phyloP scores from a whole-genome alignment of 2,888 invertebrate genomes.

The Muschampia plurimacula region DNA sequence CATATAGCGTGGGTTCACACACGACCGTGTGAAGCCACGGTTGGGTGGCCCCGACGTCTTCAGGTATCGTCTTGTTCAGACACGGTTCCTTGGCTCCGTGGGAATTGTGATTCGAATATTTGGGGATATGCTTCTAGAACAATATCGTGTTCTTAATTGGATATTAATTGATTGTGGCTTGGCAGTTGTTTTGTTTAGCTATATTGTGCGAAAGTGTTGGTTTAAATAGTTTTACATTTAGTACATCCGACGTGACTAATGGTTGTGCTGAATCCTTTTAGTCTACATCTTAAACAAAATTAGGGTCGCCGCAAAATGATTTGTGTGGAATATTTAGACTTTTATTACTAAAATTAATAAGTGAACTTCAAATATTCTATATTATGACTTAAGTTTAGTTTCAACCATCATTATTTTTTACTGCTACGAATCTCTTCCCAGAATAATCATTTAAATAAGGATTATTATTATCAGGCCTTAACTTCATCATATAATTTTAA shows the following conservation, averaged over 20 bases:
- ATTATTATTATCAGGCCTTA: no score
- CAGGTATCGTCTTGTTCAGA: constrained; percentile 57
- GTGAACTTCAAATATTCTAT: no score
- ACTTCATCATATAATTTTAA: no score
- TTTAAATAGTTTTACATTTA: neutral
- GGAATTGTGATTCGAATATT: constrained; percentile 44
- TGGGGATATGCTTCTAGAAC: constrained; percentile 33
- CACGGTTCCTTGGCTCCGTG: constrained; percentile 55
- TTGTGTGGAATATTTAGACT: neutral
- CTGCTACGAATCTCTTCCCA: no score
- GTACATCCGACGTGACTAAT: neutral
- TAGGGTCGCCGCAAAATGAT: neutral
- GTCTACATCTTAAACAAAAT: neutral
- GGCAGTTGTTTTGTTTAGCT: neutral
- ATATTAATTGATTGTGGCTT: constrained; percentile 32
- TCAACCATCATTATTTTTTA: no score
- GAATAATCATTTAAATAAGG: no score
- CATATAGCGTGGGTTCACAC: constrained; percentile 56
- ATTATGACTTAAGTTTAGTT: no score
- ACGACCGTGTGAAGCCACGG: constrained; percentile 58
- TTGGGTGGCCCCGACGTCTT: constrained; percentile 56
- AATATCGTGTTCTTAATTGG: constrained; percentile 43
- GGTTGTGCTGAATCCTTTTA: neutral
- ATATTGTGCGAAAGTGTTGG: neutral
- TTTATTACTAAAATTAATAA: no score